Percentiles rank a stretch among this genome's conserved stretches.
These are phyloP conservation scores for Teleogryllus oceanicus DNA, from an alignment of 2,888 invertebrate species.

Conservation along the genomic window DNA sequence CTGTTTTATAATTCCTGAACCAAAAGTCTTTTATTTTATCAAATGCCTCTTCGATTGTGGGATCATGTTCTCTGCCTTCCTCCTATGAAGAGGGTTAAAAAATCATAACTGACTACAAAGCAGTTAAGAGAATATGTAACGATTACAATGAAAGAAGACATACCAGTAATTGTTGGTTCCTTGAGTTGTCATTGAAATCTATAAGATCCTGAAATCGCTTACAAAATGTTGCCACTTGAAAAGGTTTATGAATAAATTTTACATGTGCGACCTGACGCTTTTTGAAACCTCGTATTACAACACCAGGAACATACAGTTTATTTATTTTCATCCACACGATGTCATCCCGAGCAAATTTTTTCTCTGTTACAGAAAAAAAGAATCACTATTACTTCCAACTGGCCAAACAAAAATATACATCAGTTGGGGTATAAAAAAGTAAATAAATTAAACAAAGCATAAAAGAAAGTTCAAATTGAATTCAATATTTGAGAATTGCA, in stretches of 20 bases:
- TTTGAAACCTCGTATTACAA: constrained; percentile 12
- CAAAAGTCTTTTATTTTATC: neutral
- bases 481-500: too few relatives aligned
- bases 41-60: neutral
- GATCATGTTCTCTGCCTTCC: neutral
- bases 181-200: constrained; percentile 18
- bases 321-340: neutral
- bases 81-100: neutral
- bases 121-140: too few relatives aligned
- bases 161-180: constrained; percentile 20
- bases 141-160: neutral
- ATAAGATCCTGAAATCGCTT: neutral
- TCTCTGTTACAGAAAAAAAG: neutral
- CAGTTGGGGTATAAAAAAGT: too few relatives aligned
- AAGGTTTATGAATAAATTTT: neutral
- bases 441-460: too few relatives aligned
- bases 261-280: neutral
- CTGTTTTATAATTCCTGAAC: neutral
- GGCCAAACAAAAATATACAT: too few relatives aligned
- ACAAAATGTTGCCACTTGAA: neutral
- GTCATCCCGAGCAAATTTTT: neutral
- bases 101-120: neutral
- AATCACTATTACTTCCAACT: neutral
- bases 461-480: too few relatives aligned
- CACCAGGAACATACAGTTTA: neutral